Conservation (phyloP, 2,888 invertebrate genomes). For the Aromia moschata region DNA sequence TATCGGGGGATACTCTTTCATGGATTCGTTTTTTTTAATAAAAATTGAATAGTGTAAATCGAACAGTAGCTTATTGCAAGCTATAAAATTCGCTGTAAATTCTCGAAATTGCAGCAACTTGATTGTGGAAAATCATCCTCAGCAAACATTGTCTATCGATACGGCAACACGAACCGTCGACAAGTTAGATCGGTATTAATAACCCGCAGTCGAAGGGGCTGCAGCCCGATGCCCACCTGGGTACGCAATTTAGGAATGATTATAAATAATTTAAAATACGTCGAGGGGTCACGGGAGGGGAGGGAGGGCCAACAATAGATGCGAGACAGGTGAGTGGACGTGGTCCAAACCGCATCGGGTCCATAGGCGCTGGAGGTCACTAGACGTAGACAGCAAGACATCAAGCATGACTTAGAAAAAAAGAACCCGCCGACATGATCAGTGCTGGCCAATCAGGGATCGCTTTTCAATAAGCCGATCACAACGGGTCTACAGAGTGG, state of each 20-base stretch:
- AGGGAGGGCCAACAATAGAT: slow-evolving; percentile 40
- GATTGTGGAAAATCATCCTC: no score
- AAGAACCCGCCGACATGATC: slow-evolving; percentile 64
- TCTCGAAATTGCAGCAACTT: no score
- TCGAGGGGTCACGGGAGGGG: slow-evolving; percentile 10
- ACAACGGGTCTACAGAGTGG: slow-evolving; percentile 40
- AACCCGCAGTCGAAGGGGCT: background rate
- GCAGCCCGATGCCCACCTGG: background rate
- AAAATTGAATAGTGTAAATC: no score
- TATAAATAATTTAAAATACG: slow-evolving; percentile 19
- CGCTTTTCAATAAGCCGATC: slow-evolving; percentile 56
- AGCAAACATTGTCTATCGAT: no score
- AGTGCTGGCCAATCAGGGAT: slow-evolving; percentile 63
- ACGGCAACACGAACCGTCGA: background rate
- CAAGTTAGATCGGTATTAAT: background rate
- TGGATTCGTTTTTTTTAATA: no score
- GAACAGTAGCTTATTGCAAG: no score
- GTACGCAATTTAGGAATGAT: slow-evolving; percentile 18
- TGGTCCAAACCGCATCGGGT: slow-evolving; percentile 34
- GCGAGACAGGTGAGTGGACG: slow-evolving; percentile 53
- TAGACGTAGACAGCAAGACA: slow-evolving; percentile 58
- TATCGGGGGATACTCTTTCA: no score
- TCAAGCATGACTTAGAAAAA: slow-evolving; percentile 62
- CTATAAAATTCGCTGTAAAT: no score
- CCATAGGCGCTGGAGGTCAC: slow-evolving; percentile 55